Percentiles rank a stretch among this genome's conserved stretches.
Evolutionary conservation across 1,140 invertebrate species (phyloP).

Genomic region (Dinothrombium tinctorium): DNA sequence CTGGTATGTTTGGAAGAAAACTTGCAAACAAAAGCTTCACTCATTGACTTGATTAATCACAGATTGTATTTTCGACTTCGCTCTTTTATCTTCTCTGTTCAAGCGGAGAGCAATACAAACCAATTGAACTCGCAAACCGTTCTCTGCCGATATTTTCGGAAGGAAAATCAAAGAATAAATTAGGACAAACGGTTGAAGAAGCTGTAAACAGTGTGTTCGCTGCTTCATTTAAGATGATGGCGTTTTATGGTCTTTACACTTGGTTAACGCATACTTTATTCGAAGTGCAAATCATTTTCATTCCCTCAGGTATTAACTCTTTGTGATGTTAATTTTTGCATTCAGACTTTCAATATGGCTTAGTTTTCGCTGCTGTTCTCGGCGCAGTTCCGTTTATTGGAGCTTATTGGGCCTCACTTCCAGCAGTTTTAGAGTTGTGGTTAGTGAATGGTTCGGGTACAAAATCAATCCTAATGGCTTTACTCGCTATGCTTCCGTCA

Average conservation of each 20-base stretch:
- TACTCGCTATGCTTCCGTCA: conserved; percentile 68
- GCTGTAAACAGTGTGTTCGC: conserved; percentile 58
- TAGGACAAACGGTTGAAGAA: conserved; percentile 48
- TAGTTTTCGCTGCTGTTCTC: conserved; percentile 63
- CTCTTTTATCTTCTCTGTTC: conserved; percentile 80
- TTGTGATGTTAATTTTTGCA: conserved; percentile 16
- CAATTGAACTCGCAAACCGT: conserved; percentile 52
- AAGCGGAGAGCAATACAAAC: conserved; percentile 68
- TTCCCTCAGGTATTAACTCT: conserved; percentile 38
- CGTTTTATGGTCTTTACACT: conserved; percentile 92
- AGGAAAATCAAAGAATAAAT: conserved; percentile 21
- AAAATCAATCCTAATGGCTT: conserved; percentile 42
- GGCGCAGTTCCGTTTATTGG: conserved; percentile 83
- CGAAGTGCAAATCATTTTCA: conserved; percentile 62
- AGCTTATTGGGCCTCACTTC: conserved; percentile 74
- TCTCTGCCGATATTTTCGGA: conserved; percentile 32
- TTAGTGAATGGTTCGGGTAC: conserved; percentile 51
- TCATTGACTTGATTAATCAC: conserved; percentile 14
- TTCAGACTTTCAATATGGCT: conserved; percentile 13
- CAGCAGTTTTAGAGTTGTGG: conserved; percentile 81
- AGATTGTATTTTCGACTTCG: conserved; percentile 87
- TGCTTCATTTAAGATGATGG: conserved; percentile 84
- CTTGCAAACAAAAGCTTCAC: conserved; percentile 2
- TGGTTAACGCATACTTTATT: conserved; percentile 92
- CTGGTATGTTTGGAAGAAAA: conserved; percentile 6